Evolutionary conservation across 23 tunicate species (phyloP).

Genomic region (Trididemnum nubilum): DNA sequence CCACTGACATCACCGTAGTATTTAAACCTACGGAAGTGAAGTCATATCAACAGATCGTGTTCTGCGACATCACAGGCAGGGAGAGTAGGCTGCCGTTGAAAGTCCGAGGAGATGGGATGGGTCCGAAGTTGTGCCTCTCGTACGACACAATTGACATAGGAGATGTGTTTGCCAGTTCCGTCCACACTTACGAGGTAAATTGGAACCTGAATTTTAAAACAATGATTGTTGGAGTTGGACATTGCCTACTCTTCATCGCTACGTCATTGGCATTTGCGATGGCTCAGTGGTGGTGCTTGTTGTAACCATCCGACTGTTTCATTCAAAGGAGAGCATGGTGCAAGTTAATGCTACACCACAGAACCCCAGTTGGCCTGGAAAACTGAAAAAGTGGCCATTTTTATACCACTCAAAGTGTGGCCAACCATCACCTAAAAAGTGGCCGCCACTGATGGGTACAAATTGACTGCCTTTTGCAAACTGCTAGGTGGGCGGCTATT

Average conservation of each 20-base stretch:
- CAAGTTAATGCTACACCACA: too few relatives aligned
- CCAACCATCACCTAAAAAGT: too few relatives aligned
- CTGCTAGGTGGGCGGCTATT: too few relatives aligned
- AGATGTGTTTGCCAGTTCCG: constrained; percentile 88
- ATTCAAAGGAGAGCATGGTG: too few relatives aligned
- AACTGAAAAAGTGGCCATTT: too few relatives aligned
- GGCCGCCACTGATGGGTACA: too few relatives aligned
- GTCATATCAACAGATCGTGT: constrained; percentile 74
- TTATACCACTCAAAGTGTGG: too few relatives aligned
- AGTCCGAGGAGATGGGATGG: constrained; percentile 89
- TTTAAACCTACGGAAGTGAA: constrained; percentile 83
- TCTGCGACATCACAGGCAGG: constrained; percentile 95
- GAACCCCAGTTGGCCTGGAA: too few relatives aligned
- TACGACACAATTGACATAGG: constrained; percentile 89
- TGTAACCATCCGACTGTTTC: neutral
- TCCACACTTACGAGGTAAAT: constrained; percentile 87
- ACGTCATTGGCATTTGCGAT: too few relatives aligned
- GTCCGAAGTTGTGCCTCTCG: constrained; percentile 80
- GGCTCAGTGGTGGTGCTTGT: too few relatives aligned
- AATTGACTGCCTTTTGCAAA: too few relatives aligned
- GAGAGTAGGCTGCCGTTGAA: constrained; percentile 88
- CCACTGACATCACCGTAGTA: constrained; percentile 76
- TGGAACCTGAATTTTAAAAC: neutral
- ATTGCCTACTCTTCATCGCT: too few relatives aligned
- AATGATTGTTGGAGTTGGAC: neutral